Base-by-base conservation (phyloP, 35 echinoderm and acorn worm species). In the Apostichopus parvimensis region DNA sequence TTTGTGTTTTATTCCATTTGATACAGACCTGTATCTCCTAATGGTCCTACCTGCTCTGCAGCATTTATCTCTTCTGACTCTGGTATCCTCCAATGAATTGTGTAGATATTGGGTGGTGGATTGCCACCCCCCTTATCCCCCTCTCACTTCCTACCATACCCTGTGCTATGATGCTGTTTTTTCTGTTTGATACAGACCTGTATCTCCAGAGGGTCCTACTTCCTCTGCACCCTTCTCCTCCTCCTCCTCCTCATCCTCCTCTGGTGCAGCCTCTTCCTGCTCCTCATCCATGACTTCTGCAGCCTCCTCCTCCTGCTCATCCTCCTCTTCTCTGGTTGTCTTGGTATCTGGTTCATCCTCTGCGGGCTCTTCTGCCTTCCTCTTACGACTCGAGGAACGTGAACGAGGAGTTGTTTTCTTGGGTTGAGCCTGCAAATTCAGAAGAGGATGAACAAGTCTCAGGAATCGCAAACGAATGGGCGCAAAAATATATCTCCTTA, bases 341-440 rank as follows among this genome's bases (percentile, higher is more conserved):
- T 84, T 84, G 18, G 81, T 23, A 8, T 84, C 81, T 57, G 81
- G 81, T 84, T 84, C 81, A 14, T 84, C 81, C 1, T 84, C 81
- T 13, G 81, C 55, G 28, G 55, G 54, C 14, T 84, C 81, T 58
- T 84, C 81, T 60, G 81, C 81, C 24, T 84, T 84, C 81, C 81
- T 84, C 81, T 84, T 84, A 84, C 81, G 81, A 18, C 54, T 18
- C 56, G 5, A 14, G 10, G 80, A 83, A 52, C 11, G 18, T 18
- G 9, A 9, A 68, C 64, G 64, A 68, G 81, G 15, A 22, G 81
- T 58, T 20, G 81, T 84, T 59, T 84, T 84, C 56, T 84, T 84
- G 6, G 81, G 15, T 58, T 54, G 81, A 59, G 81, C 58, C 81
- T 84, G 54, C 17, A 20, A 60, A 20, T 20, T 75, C 6, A 60